Conservation (phyloP, 2,113 vertebrate genomes). For the Pterophyllum scalare region DNA sequence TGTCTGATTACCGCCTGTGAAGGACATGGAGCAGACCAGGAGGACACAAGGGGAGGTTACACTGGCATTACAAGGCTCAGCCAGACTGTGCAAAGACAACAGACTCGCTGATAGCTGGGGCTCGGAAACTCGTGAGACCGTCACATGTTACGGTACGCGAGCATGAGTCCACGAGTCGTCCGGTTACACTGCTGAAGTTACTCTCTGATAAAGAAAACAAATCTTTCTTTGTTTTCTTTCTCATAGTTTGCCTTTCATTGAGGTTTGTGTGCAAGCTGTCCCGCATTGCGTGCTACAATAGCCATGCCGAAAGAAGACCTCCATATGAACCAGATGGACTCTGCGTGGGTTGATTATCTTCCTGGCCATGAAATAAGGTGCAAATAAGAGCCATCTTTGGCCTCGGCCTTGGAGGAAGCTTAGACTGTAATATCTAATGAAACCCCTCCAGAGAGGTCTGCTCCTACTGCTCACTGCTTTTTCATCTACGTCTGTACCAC, state of each 20-base stretch:
- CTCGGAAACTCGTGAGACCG: conserved; percentile 54
- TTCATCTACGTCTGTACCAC: conserved; percentile 63
- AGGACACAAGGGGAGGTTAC: conserved; percentile 60
- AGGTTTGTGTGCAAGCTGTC: conserved; percentile 9
- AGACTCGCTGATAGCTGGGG: conserved; percentile 47
- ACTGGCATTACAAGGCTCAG: conserved; percentile 51
- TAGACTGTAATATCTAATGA: conserved; percentile 75
- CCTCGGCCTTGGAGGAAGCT: conserved; percentile 75
- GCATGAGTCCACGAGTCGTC: conserved; percentile 23
- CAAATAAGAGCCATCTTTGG: conserved; percentile 80
- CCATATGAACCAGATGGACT: conserved; percentile 75
- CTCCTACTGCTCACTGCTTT: conserved; percentile 63
- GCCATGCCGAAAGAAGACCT: conserved; percentile 60
- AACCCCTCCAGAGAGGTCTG: conserved; percentile 68
- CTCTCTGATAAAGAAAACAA: conserved; percentile 30
- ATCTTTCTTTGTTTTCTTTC: conserved; percentile 45
- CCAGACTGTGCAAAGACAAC: conserved; percentile 62
- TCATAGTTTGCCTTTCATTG: conserved; percentile 48
- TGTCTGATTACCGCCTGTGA: conserved; percentile 75
- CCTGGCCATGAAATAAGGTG: conserved; percentile 78
- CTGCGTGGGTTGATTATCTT: conserved; percentile 69
- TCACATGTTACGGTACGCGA: conserved; percentile 56
- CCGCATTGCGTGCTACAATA: conserved; percentile 59
- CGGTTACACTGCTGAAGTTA: conserved; percentile 7
- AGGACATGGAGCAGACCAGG: conserved; percentile 75